These are phyloP conservation scores for Protodeltote pygarga DNA, from an alignment of 2,888 invertebrate species.

Conservation along the genomic window DNA sequence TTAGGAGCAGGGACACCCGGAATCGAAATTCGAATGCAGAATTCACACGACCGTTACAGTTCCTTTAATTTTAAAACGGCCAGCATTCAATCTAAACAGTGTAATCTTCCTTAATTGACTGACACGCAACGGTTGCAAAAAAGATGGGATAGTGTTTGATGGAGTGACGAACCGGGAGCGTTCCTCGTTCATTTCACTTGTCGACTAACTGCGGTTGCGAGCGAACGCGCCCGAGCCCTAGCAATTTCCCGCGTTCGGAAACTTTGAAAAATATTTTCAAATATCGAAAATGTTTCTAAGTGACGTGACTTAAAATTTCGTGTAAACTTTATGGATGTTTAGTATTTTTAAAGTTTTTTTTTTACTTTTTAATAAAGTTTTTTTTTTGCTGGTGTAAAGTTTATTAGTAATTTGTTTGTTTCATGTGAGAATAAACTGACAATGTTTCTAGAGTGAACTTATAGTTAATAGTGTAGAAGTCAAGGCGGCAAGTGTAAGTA, in stretches of 20 bases:
- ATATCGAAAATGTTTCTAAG: slow-evolving; percentile 58
- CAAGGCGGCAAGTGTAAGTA: slow-evolving; percentile 44
- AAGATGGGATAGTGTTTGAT: slow-evolving; percentile 59
- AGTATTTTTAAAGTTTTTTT: slow-evolving; percentile 33
- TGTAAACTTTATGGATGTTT: slow-evolving; percentile 36
- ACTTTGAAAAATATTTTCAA: slow-evolving; percentile 47
- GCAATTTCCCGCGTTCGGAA: slow-evolving; percentile 45
- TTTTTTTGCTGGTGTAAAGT: slow-evolving; percentile 30
- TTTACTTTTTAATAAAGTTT: slow-evolving; percentile 25
- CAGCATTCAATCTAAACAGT: slow-evolving; percentile 56
- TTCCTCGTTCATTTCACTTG: slow-evolving; percentile 70
- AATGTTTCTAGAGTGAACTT: slow-evolving; percentile 18
- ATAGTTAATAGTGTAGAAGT: slow-evolving; percentile 22
- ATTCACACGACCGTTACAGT: slow-evolving; percentile 22
- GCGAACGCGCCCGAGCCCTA: slow-evolving; percentile 61
- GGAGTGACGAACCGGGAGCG: slow-evolving; percentile 58
- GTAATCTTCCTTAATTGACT: slow-evolving; percentile 67
- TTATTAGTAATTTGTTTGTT: slow-evolving; percentile 25
- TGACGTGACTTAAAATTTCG: slow-evolving; percentile 60
- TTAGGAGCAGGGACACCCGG: slow-evolving; percentile 31
- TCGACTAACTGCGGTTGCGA: slow-evolving; percentile 62
- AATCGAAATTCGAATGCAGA: slow-evolving; percentile 42
- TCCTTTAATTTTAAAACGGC: slow-evolving; percentile 48
- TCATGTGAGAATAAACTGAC: slow-evolving; percentile 25
- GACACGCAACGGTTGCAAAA: slow-evolving; percentile 61